Conservation (phyloP, 1,140 invertebrate genomes). For the Ceratitis capitata region DNA sequence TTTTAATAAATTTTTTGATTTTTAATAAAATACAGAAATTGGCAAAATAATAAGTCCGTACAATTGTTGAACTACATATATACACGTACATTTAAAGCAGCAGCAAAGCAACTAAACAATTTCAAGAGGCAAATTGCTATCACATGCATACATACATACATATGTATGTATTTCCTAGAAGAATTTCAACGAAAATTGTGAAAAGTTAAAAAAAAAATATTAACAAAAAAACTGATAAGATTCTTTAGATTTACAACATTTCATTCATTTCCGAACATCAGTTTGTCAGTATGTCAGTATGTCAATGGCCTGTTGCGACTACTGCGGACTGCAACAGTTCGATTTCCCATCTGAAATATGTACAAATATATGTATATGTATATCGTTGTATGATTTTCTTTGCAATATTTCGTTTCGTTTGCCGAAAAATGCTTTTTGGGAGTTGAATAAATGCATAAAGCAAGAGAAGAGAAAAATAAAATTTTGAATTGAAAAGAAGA, state of each 20-base stretch:
- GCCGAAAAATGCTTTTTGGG: conserved; percentile 11
- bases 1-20: neutral
- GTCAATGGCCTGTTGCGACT: neutral
- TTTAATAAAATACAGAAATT: neutral
- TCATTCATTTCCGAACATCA: conserved; percentile 21
- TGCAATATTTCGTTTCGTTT: conserved; percentile 17
- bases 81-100: no score
- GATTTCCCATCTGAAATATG: conserved; percentile 30
- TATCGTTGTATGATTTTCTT: neutral
- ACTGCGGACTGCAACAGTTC: neutral
- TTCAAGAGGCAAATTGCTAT: neutral
- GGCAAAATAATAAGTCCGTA: neutral
- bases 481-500: no score
- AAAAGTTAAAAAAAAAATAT: neutral
- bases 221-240: neutral
- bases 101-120: neutral
- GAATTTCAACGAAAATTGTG: neutral
- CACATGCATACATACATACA: no score
- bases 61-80: neutral
- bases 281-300: conserved; percentile 18
- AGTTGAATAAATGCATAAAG: conserved; percentile 9
- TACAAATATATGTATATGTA: no score
- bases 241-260: conserved; percentile 22
- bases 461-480: no score
- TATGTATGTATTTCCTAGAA: neutral